Conservation (phyloP, 2,888 invertebrate genomes). For the Agrotis clavis region DNA sequence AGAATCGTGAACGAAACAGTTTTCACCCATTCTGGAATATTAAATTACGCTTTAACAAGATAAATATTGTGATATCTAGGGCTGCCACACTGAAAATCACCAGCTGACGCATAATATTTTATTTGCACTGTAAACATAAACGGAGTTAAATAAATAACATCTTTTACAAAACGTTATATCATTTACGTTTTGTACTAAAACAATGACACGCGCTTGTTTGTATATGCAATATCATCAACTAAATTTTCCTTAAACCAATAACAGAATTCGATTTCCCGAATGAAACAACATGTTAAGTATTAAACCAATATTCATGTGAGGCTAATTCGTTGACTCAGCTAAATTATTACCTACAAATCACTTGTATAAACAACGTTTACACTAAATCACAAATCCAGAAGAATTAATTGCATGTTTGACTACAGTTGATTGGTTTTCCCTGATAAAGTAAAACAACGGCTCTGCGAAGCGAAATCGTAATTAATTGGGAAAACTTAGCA, state of each 20-base stretch:
- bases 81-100: constrained; percentile 33
- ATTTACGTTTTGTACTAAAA: neutral
- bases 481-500: constrained; percentile 68
- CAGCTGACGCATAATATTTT: neutral
- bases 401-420: constrained; percentile 51
- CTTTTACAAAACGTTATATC: neutral
- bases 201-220: neutral
- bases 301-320: neutral
- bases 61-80: constrained; percentile 66
- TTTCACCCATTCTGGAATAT: constrained; percentile 64
- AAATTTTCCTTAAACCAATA: constrained; percentile 9
- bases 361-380: constrained; percentile 8
- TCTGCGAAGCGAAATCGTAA: constrained; percentile 57
- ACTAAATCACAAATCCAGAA: constrained; percentile 35
- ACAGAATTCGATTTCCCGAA: neutral
- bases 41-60: constrained; percentile 63
- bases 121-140: constrained; percentile 1
- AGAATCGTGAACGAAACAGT: constrained; percentile 54
- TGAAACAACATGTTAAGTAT: neutral
- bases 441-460: constrained; percentile 54
- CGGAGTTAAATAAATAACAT: neutral
- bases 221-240: neutral
- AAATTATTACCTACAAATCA: constrained; percentile 15
- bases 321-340: constrained; percentile 8
- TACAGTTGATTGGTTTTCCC: constrained; percentile 52